These are phyloP conservation scores for Hippocampus abdominalis DNA, from an alignment of 2,113 vertebrate genomes.

Conservation along the genomic window DNA sequence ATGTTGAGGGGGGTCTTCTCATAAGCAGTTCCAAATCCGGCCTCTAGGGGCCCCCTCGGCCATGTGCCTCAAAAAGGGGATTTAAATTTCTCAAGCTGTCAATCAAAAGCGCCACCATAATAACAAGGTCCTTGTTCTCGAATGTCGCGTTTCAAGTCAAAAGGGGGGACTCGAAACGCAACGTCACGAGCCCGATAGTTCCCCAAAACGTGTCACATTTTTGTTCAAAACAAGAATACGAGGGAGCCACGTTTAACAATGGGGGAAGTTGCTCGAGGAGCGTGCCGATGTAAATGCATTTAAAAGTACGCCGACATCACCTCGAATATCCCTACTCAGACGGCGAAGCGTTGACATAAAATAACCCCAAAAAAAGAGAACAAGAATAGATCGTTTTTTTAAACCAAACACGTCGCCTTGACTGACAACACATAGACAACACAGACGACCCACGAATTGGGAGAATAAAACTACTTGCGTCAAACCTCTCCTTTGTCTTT, in stretches of 20 bases:
- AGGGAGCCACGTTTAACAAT: not conserved
- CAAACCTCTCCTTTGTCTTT: not conserved
- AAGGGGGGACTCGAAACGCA: not conserved
- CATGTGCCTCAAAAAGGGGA: constrained; percentile 65
- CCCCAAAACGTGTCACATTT: not conserved
- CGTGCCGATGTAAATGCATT: not conserved
- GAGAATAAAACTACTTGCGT: not conserved
- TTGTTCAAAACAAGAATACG: too few relatives aligned
- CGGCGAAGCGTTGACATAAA: not conserved
- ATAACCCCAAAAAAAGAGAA: not conserved
- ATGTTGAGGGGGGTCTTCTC: not conserved
- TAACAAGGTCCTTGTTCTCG: constrained; percentile 52
- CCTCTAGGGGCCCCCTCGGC: constrained; percentile 57
- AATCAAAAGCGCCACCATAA: constrained; percentile 60
- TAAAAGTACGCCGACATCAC: constrained; percentile 24
- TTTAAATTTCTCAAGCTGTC: constrained; percentile 69
- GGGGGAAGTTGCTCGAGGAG: constrained; percentile 1
- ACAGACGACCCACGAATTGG: not conserved
- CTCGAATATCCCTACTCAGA: constrained; percentile 25
- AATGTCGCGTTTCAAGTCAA: not conserved
- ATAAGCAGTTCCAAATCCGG: constrained; percentile 12
- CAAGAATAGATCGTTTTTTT: not conserved
- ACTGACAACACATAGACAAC: not conserved
- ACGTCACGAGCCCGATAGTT: not conserved
- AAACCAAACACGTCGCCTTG: not conserved